Evolutionary conservation across 2,888 invertebrate species (phyloP).

Genomic region (Caradrina kadenii): DNA sequence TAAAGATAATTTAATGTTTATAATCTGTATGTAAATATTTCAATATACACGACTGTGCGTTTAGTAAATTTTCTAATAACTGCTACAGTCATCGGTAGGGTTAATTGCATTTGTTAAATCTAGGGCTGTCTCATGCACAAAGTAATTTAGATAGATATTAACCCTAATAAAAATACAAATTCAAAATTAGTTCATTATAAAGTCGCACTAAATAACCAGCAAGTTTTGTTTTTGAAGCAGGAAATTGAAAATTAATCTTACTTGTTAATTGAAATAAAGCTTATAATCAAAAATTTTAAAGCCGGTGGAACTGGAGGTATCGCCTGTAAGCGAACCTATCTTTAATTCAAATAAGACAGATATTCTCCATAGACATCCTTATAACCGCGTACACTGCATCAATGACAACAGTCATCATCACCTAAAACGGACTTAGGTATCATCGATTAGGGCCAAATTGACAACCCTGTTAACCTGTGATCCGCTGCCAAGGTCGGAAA

Average conservation of each 20-base stretch:
- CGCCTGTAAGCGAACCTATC: no score
- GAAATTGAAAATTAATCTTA: no score
- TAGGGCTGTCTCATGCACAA: slow-evolving; percentile 23
- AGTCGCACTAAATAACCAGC: no score
- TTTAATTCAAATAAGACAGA: not conserved
- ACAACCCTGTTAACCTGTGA: slow-evolving; percentile 48
- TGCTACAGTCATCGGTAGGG: slow-evolving; percentile 19
- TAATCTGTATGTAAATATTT: slow-evolving; percentile 28
- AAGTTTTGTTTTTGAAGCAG: no score
- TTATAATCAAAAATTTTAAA: no score
- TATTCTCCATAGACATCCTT: slow-evolving; percentile 8
- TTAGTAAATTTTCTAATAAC: slow-evolving; percentile 23
- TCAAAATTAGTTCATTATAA: no score
- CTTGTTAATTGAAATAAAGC: no score
- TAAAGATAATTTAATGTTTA: slow-evolving; percentile 25
- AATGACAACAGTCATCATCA: slow-evolving; percentile 6
- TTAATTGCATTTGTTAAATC: slow-evolving; percentile 29
- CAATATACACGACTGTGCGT: not conserved
- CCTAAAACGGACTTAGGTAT: slow-evolving; percentile 1
- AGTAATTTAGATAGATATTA: not conserved
- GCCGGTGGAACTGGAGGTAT: no score
- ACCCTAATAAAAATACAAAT: no score
- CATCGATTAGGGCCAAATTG: slow-evolving; percentile 48
- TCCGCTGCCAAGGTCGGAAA: slow-evolving; percentile 33
- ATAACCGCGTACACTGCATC: slow-evolving; percentile 2